phyloP scores from a whole-genome alignment of 2,888 invertebrate species.

The Bembecia ichneumoniformis region DNA sequence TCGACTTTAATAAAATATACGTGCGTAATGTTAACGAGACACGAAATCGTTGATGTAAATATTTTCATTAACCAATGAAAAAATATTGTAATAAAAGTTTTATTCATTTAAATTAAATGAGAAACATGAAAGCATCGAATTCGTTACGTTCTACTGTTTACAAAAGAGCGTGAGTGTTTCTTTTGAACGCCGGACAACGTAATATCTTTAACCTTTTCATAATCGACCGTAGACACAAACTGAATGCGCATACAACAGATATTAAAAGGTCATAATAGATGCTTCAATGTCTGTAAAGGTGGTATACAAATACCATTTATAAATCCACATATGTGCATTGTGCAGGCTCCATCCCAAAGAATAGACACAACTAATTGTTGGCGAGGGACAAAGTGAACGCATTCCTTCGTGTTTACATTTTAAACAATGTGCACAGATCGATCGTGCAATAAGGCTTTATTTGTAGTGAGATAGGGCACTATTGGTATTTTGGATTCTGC shows the following conservation, averaged over 20 bases:
- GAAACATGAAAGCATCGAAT: not conserved
- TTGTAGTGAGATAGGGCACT: constrained; percentile 12
- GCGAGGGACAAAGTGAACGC: constrained; percentile 43
- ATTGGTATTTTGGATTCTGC: constrained; percentile 26
- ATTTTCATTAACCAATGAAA: constrained; percentile 25
- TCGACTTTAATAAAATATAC: constrained; percentile 18
- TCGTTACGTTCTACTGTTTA: constrained; percentile 21
- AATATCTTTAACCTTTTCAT: constrained; percentile 27
- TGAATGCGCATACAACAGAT: constrained; percentile 38
- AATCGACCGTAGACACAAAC: constrained; percentile 19
- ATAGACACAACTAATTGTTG: constrained; percentile 35
- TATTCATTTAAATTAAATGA: constrained; percentile 14
- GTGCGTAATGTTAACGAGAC: constrained; percentile 32
- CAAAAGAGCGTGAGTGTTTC: constrained; percentile 34
- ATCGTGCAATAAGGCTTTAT: constrained; percentile 22
- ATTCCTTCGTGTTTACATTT: constrained; percentile 54
- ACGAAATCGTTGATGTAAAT: constrained; percentile 33
- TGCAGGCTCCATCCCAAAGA: constrained; percentile 27
- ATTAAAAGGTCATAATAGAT: constrained; percentile 45
- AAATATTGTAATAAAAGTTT: constrained; percentile 21
- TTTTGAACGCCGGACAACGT: constrained; percentile 35
- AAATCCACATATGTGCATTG: constrained; percentile 36
- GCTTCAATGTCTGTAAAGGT: constrained; percentile 17
- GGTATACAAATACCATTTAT: constrained; percentile 34
- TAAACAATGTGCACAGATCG: constrained; percentile 50